Base-by-base conservation (phyloP, 2,888 invertebrate species). In the Digitonthophagus gazella region DNA sequence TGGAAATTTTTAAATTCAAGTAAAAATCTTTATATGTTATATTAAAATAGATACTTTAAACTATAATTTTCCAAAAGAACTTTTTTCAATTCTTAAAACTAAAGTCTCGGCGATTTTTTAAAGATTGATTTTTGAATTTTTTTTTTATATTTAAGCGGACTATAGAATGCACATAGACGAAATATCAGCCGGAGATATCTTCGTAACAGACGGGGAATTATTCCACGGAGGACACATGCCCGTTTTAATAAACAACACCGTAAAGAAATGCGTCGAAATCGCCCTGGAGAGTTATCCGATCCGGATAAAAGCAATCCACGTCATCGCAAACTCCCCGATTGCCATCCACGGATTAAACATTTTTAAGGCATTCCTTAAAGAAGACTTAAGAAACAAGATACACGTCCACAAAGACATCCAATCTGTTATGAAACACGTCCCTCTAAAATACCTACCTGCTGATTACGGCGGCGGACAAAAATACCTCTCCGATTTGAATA, bases 221-320 rank as follows among this genome's bases (percentile, higher is more conserved):
- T 4, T 58, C 15, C 14, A 58, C 19, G 58, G 15, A 11, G 58
- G 58, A 0, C 58, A 58, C 19, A 18, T 58, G 16, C 58, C 58
- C 2, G 16, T 58, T 15, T 58, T 58, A 16, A 0, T 58, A 16
- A 58, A 58, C 16, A 58, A 15, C 19, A 58, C 58, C 16, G 8
- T 58, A 6, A 58, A 58, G 11, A 11, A 58, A 58, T 15, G 16
- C 68, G 83, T 87, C 73, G 84, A 86, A 61, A 83, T 89, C 44
- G 87, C 88, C 3, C 86, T 88, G 80, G 85, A 88, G 67, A 89
- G 89, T 2, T 90, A 90, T 78, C 88, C 89, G 15, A 87, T 89
- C 72, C 83, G 89, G 73, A 82, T 90, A 75, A 88, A 88, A 77
- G 85, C 87, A 75, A 85, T 90, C 69, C 89, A 90, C 78, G 84